Base-by-base conservation (phyloP, 2,113 vertebrate genomes). In the Trochalopteron elliotii region DNA sequence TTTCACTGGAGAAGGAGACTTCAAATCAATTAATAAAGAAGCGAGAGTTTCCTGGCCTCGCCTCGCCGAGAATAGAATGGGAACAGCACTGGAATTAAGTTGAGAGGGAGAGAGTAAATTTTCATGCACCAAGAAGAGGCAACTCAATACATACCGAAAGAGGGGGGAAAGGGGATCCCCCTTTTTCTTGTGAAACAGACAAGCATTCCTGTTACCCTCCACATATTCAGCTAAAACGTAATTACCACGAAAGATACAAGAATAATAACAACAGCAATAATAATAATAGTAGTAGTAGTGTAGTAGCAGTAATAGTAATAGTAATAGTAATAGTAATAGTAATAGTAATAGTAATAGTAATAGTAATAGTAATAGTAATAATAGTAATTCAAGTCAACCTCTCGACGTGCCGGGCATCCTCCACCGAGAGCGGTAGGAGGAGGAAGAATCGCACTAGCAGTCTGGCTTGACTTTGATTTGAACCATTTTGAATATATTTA, bases 401-500 rank as follows among this genome's bases (percentile, higher is more conserved):
- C 97, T 96, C 85, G 70, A 90, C 78, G 55, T 94, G 89, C 81
- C 75, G 92, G 40, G 37, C 69, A 95, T 91, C 77, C 95, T 95
- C 94, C 83, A 96, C 96, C 96, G 81, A 93, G 65, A 89, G 93
- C 14, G 76, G 94, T 77, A 88, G 91, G 85, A 87, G 95, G 91
- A 79, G 90, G 96, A 90, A 91, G 91, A 91, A 78, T 75, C 71
- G 3, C 88, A 77, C 87, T 92, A 95, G 96, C 90, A 97, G 96
- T 61, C 83, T 96, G 75, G 89, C 92, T 97, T 97, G 97, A 98
- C 97, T 98, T 95, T 97, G 96, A 97, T 98, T 98, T 97, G 97
- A 98, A 97, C 97, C 97, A 95, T 98, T 98, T 98, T 98, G 98
- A 98, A 98, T 98, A 97, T 98, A 97, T 98, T 98, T 98, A 97